A percentile compares a stretch with the other conserved stretches of the same genome.
Conservation (phyloP, 2,888 invertebrate genomes). For the Synanthedon formicaeformis region DNA sequence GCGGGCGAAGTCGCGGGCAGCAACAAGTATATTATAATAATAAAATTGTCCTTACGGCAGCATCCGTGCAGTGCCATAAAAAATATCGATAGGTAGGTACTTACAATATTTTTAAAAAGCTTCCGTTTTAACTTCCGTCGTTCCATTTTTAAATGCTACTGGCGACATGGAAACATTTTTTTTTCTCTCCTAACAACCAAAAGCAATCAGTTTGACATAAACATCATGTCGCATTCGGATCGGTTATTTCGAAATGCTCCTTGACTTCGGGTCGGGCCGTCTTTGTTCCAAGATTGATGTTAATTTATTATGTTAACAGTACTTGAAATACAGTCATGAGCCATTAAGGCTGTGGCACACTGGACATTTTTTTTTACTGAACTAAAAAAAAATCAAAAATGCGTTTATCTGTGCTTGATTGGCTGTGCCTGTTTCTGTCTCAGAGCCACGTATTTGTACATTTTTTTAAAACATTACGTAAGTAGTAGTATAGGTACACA, state of each 20-base stretch:
- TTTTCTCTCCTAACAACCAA: background rate
- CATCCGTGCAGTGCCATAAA: too few relatives aligned
- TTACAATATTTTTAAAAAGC: constrained; percentile 24
- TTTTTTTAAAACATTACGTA: too few relatives aligned
- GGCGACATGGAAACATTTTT: constrained; percentile 8
- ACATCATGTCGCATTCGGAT: constrained; percentile 11
- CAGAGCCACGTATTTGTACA: too few relatives aligned
- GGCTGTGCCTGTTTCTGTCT: too few relatives aligned
- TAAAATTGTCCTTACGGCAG: too few relatives aligned
- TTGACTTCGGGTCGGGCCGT: constrained; percentile 7
- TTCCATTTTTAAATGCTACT: constrained; percentile 15
- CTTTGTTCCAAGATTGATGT: constrained; percentile 25
- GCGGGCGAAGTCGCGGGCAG: too few relatives aligned
- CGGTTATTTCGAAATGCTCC: constrained; percentile 19
- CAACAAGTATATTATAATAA: too few relatives aligned
- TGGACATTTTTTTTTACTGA: background rate
- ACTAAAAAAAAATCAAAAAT: too few relatives aligned
- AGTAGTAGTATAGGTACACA: too few relatives aligned
- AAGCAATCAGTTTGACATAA: background rate
- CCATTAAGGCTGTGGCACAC: constrained; percentile 1
- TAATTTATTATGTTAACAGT: constrained; percentile 19
- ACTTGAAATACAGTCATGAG: constrained; percentile 4
- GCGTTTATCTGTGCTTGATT: too few relatives aligned
- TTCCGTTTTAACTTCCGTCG: constrained; percentile 26
- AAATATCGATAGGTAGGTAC: constrained; percentile 17